Evolutionary conservation across 2,797 vertebrate genomes (phyloP), one percentile per base, ranked within the genome.

Genomic region (Morus bassanus): DNA sequence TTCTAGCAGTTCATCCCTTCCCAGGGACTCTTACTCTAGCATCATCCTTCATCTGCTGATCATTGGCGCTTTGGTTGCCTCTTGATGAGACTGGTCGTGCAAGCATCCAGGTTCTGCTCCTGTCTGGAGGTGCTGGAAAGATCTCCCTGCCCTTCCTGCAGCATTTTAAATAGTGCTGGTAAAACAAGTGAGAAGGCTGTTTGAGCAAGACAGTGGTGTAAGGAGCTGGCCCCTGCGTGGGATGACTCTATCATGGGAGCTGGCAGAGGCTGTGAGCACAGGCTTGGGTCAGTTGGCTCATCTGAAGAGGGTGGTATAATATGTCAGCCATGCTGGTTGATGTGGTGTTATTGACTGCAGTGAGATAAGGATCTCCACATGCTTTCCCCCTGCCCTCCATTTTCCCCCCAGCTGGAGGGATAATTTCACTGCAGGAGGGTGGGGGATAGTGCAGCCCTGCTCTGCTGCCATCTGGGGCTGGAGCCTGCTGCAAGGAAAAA

Each of bases 101-200:
- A 22, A 75, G 57, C 37, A 24, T 75, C 12, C 57, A 30, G 45
- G 37, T 61, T 82, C 54, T 1, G 4, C 15, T 91, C 16, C 54
- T 45, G 21, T 41, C 57, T 69, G 61, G 46, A 70, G 61, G 50
- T 65, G 50, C 45, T 85, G 74, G 50, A 53, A 73, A 75, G 61
- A 59, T 33, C 21, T 85, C 64, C 23, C 68, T 30, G 54, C 39
- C 37, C 5, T 61, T 23, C 21, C 41, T 56, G 33, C 22, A 31
- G 43, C 30, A 23, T 53, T 86, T 91, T 19, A 72, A 56, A 13
- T 10, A n/a, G 11, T 0, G 0, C 31, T 53, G 46, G 84, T 72
- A 93, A 54, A 19, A 41, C 0, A 2, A 46, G 5, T 0, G 0
- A 19, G 27, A 59, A 31, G 18, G 31, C 25, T 46, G 25, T 31